phyloP scores from a whole-genome alignment of 2,888 invertebrate genomes.

The Elysia crispata region DNA sequence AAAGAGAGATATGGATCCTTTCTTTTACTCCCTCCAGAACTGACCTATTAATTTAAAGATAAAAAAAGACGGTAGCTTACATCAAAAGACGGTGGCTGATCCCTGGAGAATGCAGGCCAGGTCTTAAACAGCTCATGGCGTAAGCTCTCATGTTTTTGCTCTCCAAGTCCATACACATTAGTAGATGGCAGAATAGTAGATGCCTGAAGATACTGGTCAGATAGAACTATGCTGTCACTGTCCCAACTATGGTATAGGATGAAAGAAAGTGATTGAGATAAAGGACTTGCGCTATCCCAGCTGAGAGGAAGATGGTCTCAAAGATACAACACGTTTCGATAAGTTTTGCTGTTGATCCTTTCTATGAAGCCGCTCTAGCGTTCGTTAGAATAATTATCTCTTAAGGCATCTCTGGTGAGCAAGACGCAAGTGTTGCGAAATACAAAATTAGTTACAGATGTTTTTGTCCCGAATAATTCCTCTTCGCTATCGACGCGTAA shows the following conservation, averaged over 20 bases:
- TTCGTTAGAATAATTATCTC: too few relatives aligned
- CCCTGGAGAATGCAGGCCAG: slow-evolving; percentile 77
- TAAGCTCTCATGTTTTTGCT: slow-evolving; percentile 76
- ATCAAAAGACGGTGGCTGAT: slow-evolving; percentile 70
- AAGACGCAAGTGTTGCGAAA: too few relatives aligned
- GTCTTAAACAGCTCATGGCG: slow-evolving; percentile 72
- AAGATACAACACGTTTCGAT: too few relatives aligned
- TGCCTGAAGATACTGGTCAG: slow-evolving; percentile 79
- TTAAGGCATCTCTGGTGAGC: too few relatives aligned
- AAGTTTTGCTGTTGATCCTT: too few relatives aligned
- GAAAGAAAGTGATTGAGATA: neutral
- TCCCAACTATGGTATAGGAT: slow-evolving; percentile 45
- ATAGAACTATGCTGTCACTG: slow-evolving; percentile 74
- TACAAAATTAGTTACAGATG: too few relatives aligned
- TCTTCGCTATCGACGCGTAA: too few relatives aligned
- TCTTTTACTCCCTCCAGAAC: too few relatives aligned
- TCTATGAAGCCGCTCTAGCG: too few relatives aligned
- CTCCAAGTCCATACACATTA: slow-evolving; percentile 79
- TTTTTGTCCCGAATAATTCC: too few relatives aligned
- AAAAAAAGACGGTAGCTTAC: slow-evolving; percentile 53
- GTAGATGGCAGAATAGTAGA: slow-evolving; percentile 74
- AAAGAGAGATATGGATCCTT: too few relatives aligned
- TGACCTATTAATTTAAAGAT: too few relatives aligned
- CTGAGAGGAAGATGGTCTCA: slow-evolving; percentile 1
- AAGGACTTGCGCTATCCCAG: slow-evolving; percentile 38